Evolutionary conservation across 2,888 invertebrate genomes (phyloP), one percentile per base, ranked within the genome.

Genomic region (Cryptophagus acutangulus): DNA sequence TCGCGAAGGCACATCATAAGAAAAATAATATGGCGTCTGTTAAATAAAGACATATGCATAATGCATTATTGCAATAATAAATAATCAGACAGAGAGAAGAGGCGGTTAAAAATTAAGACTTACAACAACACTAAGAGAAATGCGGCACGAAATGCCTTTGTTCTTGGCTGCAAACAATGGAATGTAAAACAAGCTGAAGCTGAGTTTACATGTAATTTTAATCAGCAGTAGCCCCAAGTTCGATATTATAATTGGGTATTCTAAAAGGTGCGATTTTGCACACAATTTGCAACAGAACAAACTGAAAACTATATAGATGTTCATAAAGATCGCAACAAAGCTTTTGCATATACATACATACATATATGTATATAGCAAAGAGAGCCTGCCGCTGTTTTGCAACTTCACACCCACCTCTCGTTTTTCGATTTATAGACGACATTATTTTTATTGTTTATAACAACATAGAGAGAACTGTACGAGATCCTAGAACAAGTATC

Each of bases 161-260:
- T 69, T 67, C 65, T 64, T 58, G 51, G 51, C 55, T 59, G 65
- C 61, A 63, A 65, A 69, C 68, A 69, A 69, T 69, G 65, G 69
- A 67, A 69, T 69, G 69, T 69, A 67, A 69, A 69, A 68, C 68
- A 69, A 68, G 67, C 65, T 61, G 59, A 53, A 60, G 52, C 62
- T 61, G 55, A 60, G 65, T 67, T 69, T 69, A 69, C 69, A 69
- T 69, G 68, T 66, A 69, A 67, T 68, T 69, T 68, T 69, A 69
- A 69, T 68, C 67, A 69, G 57, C 59, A 56, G 61, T 61, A 65
- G 65, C 62, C 59, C 54, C 55, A 45, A 59, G 57, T 59, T 62
- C 65, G 65, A 65, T 67, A 67, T 65, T 66, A 63, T 67, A 67
- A 67, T 67, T 67, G 66, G 63, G 61, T 58, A 61, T 61, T 62